Percentiles rank a stretch among this genome's conserved stretches.
These are phyloP conservation scores for Neopelma chrysocephalum DNA, from an alignment of 2,797 vertebrate species.

Conservation along the genomic window DNA sequence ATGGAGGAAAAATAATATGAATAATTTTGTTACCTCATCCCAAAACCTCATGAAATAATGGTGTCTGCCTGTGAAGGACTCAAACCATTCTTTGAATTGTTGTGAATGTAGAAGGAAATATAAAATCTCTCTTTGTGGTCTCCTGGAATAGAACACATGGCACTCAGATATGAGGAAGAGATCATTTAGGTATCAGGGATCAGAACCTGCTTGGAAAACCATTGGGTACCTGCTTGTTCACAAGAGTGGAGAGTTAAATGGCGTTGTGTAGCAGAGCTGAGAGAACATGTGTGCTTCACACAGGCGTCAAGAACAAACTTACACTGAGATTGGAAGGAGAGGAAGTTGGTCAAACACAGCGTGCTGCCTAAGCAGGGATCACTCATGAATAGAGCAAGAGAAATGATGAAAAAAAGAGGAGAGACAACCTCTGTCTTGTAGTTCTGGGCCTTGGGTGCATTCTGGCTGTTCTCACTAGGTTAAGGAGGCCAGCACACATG, in stretches of 20 bases:
- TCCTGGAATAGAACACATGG: not conserved
- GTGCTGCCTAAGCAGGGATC: not conserved
- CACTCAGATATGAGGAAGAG: not conserved
- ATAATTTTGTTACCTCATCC: not conserved
- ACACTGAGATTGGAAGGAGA: not conserved
- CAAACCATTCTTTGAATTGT: not conserved
- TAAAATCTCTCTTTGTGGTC: not conserved
- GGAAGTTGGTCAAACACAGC: not conserved
- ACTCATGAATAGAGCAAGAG: not conserved
- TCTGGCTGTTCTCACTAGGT: not conserved
- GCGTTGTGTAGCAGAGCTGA: not conserved
- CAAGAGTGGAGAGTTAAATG: not conserved
- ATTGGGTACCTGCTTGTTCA: accelerated
- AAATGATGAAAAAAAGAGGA: not conserved
- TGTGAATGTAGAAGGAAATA: not conserved
- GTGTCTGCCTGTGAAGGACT: not conserved
- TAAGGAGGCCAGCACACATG: not conserved
- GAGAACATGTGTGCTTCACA: not conserved
- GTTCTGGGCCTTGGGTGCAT: not conserved
- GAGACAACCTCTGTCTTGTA: not conserved
- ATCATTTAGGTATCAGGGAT: not conserved
- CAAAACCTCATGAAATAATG: not conserved
- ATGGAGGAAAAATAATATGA: not conserved
- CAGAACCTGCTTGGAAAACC: not conserved
- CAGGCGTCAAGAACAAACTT: not conserved